These are phyloP conservation scores for Sinohyriopsis cumingii DNA, from an alignment of 2,888 invertebrate genomes.

Conservation along the genomic window DNA sequence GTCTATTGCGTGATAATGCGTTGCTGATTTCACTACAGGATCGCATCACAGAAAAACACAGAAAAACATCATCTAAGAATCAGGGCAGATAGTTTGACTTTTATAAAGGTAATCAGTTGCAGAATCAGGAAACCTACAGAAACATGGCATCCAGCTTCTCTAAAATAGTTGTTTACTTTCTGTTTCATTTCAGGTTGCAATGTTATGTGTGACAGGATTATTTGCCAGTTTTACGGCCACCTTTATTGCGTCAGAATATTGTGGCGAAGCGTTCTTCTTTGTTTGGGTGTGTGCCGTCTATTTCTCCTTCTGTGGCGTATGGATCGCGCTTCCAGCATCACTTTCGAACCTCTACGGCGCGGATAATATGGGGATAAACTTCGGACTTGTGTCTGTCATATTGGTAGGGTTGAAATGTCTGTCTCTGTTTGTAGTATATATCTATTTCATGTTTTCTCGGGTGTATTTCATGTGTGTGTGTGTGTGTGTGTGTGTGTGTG, in stretches of 20 bases:
- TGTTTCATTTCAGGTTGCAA: slow-evolving; percentile 9
- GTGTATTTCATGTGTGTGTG: not conserved
- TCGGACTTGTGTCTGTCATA: slow-evolving; percentile 66
- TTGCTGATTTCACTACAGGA: too few species aligned
- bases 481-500: too few species aligned
- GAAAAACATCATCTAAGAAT: too few species aligned
- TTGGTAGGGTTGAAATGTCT: slow-evolving; percentile 45
- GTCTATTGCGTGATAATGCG: too few species aligned
- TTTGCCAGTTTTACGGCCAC: slow-evolving; percentile 11
- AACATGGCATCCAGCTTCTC: too few species aligned
- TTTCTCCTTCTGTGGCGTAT: slow-evolving; percentile 51
- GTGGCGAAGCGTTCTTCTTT: slow-evolving; percentile 52
- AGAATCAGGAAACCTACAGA: too few species aligned
- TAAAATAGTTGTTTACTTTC: too few species aligned
- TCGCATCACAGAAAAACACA: too few species aligned
- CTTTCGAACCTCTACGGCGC: slow-evolving; percentile 22
- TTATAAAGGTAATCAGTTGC: too few species aligned
- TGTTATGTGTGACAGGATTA: slow-evolving; percentile 8
- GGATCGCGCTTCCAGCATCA: slow-evolving; percentile 16
- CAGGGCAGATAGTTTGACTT: too few species aligned
- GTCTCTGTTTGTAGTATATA: not conserved
- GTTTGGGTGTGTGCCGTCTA: slow-evolving; percentile 66
- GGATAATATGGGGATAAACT: slow-evolving; percentile 56
- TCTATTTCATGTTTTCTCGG: not conserved
- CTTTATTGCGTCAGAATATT: slow-evolving; percentile 31